phyloP scores from a whole-genome alignment of 2,113 vertebrate genomes.

The Centropus unirufus region DNA sequence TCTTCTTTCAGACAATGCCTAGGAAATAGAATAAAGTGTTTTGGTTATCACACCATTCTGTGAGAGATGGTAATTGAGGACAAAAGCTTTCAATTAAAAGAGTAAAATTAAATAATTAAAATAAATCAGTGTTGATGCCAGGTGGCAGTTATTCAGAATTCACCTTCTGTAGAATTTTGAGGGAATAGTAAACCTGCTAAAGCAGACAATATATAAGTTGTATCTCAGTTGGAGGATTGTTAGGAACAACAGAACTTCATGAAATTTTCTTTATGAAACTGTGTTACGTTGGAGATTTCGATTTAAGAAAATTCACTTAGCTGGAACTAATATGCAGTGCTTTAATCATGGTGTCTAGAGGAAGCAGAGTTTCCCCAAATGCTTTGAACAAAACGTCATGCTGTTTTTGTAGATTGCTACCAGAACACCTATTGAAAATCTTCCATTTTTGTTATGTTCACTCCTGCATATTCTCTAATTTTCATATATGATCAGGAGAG shows the following conservation, averaged over 20 bases:
- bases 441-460: not conserved
- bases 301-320: slow-evolving; percentile 62
- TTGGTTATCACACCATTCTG: not conserved
- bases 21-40: not conserved
- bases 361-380: not conserved
- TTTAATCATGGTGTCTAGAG: slow-evolving; percentile 47
- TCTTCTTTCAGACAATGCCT: not conserved
- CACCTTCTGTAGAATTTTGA: not conserved
- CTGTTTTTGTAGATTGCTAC: slow-evolving; percentile 16
- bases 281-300: slow-evolving; percentile 57
- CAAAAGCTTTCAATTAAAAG: not conserved
- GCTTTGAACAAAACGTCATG: slow-evolving; percentile 15
- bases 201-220: not conserved
- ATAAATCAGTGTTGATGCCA: not conserved
- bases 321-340: slow-evolving; percentile 57
- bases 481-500: not conserved
- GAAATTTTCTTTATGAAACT: slow-evolving; percentile 21
- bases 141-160: not conserved
- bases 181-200: not conserved
- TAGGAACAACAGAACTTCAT: slow-evolving; percentile 35
- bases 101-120: not conserved
- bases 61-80: not conserved
- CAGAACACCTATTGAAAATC: slow-evolving; percentile 10
- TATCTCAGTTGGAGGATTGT: slow-evolving; percentile 5
- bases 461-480: not conserved